A percentile compares a stretch with the other conserved stretches of the same genome.
Evolutionary conservation across 2,888 invertebrate genomes (phyloP).

Genomic region (Eutolmus rufibarbis): DNA sequence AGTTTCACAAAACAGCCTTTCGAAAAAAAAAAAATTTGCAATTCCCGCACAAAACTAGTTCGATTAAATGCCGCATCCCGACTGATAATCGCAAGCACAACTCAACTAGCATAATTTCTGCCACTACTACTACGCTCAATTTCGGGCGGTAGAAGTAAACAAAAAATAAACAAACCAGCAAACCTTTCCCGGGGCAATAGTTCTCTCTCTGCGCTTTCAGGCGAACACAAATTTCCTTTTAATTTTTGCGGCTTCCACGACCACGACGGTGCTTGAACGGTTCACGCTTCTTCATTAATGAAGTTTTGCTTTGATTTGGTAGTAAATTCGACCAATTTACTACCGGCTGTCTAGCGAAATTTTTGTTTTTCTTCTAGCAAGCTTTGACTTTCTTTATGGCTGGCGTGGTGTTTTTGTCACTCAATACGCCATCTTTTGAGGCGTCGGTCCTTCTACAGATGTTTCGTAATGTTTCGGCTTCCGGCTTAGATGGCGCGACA

Average conservation of each 20-base stretch:
- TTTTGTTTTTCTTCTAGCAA: slow-evolving; percentile 30
- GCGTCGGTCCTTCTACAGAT: slow-evolving; percentile 52
- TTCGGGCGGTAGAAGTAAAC: neutral
- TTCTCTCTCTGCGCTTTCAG: neutral
- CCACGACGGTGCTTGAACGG: slow-evolving; percentile 3
- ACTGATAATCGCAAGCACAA: neutral
- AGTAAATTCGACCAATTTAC: slow-evolving; percentile 21
- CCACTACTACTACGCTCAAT: neutral
- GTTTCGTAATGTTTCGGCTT: slow-evolving; percentile 50
- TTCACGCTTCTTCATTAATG: slow-evolving; percentile 40
- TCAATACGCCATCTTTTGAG: slow-evolving; percentile 58
- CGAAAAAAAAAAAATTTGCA: neutral
- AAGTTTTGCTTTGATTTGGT: neutral
- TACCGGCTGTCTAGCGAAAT: slow-evolving; percentile 17
- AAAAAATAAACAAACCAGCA: slow-evolving; percentile 27
- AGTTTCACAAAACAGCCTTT: neutral
- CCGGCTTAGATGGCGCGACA: slow-evolving; percentile 52
- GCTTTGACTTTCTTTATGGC: slow-evolving; percentile 34
- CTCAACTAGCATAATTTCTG: neutral
- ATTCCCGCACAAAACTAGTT: neutral
- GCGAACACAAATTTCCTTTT: neutral
- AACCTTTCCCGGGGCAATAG: slow-evolving; percentile 14
- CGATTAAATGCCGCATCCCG: neutral
- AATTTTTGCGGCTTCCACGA: slow-evolving; percentile 19
- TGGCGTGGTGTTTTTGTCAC: slow-evolving; percentile 49